Evolutionary conservation across 2,113 vertebrate species (phyloP), one percentile per base, ranked within the genome.

Genomic region (Petroica traversi): DNA sequence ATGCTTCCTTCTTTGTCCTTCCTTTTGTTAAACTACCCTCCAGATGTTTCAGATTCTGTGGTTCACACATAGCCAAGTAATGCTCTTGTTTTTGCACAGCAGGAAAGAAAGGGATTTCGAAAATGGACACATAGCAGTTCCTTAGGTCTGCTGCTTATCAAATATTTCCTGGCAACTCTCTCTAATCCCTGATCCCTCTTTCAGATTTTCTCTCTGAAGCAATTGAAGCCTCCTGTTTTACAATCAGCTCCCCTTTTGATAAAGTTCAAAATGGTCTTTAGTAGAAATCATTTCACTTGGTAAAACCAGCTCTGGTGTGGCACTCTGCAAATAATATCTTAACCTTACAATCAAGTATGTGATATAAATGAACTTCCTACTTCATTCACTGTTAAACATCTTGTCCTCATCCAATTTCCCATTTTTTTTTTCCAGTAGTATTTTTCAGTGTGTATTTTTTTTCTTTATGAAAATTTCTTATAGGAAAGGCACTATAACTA

Each of bases 121-220:
- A 92, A 93, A 90, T 41, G 67, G 83, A 92, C 75, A 67, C 3
- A 1, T 77, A 88, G 76, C 67, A 41, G 88, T 90, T 93, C 59
- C 54, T 92, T 67, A 66, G 33, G 51, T 92, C 92, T 96, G 85
- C 88, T 93, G 85, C 85, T 94, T 92, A 95, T 94, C 95, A 94
- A 68, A 86, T 95, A 77, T 93, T 92, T 97, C 79, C 82, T 93
- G 92, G 85, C 54, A 83, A 67, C 16, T 55, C 67, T 89, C 23
- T 92, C 43, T 92, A 89, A 94, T 95, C 79, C 41, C 55, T 88
- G 72, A 92, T 92, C 67, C 62, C 24, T 85, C 69, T 74, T 55
- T 81, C 71, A 86, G 75, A 83, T 92, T 94, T 89, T 92, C 14
- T 74, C 17, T 91, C 89, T 77, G 61, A 92, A 84, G 9, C 45